Percentiles rank a stretch among this genome's conserved stretches.
phyloP scores from a whole-genome alignment of 2,113 vertebrate genomes.

The Panthera leo region DNA sequence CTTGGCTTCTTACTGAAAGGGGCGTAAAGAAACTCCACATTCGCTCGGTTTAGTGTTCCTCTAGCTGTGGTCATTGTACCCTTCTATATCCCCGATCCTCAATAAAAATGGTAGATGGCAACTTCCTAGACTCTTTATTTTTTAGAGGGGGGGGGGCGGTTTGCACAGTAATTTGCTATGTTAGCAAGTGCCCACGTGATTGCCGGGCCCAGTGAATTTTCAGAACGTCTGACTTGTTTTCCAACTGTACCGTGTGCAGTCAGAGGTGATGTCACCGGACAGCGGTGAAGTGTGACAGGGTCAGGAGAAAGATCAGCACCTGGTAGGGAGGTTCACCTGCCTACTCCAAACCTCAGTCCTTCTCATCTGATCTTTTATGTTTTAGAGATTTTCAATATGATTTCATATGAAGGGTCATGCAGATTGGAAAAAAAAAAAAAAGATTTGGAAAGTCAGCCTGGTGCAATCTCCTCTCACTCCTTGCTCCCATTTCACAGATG shows the following conservation, averaged over 20 bases:
- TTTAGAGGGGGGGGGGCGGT: background rate
- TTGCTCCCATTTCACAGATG: background rate
- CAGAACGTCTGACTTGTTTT: background rate
- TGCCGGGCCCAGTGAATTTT: background rate
- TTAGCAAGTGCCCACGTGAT: background rate
- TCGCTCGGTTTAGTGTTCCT: background rate
- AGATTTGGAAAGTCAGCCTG: background rate
- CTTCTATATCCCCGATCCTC: background rate
- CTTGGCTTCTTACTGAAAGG: background rate
- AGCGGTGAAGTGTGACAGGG: fast-evolving
- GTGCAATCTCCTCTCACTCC: background rate
- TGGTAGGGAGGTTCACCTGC: background rate
- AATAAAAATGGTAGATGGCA: background rate
- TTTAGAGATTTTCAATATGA: background rate
- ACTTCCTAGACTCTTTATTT: background rate
- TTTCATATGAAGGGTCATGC: background rate
- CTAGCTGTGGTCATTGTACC: background rate
- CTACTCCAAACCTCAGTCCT: background rate
- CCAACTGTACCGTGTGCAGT: background rate
- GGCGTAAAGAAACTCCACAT: background rate
- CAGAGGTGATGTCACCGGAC: background rate
- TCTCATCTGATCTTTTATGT: background rate
- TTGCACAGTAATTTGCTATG: background rate
- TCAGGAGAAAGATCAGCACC: background rate
- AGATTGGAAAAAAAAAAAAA: background rate